A percentile compares a stretch with the other conserved stretches of the same genome.
These are phyloP conservation scores for Gorsachius magnificus DNA, from an alignment of 2,797 vertebrate species.

Conservation along the genomic window DNA sequence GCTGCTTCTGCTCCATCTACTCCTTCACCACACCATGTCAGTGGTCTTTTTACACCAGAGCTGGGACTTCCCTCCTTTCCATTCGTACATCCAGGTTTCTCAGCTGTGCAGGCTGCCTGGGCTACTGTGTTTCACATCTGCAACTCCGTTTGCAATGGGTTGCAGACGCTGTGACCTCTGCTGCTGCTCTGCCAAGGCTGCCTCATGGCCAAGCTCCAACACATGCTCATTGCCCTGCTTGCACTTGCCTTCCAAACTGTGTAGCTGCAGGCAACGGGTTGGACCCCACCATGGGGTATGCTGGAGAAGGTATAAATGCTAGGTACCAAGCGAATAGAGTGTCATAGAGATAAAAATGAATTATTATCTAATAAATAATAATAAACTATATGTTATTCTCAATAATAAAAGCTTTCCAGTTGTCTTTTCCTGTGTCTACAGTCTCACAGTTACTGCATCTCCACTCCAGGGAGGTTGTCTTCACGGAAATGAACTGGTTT, in stretches of 20 bases:
- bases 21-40: not conserved
- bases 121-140: not conserved
- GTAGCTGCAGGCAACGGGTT: not conserved
- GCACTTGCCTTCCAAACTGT: not conserved
- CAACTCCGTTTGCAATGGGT: slow-evolving; percentile 8
- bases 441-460: not conserved
- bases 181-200: not conserved
- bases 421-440: not conserved
- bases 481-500: not conserved
- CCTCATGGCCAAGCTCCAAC: not conserved
- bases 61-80: slow-evolving; percentile 15
- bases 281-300: not conserved
- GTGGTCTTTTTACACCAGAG: not conserved
- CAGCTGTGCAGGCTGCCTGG: not conserved
- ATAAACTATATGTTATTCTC: not conserved
- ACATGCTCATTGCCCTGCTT: not conserved
- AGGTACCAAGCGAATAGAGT: not conserved
- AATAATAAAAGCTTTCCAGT: not conserved
- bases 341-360: not conserved
- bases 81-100: not conserved
- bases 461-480: not conserved
- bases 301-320: not conserved
- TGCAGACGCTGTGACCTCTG: not conserved
- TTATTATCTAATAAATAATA: not conserved
- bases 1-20: not conserved